These are phyloP conservation scores for Brachyhypopomus occidentalis DNA, from an alignment of 2,113 vertebrate genomes.

Conservation along the genomic window DNA sequence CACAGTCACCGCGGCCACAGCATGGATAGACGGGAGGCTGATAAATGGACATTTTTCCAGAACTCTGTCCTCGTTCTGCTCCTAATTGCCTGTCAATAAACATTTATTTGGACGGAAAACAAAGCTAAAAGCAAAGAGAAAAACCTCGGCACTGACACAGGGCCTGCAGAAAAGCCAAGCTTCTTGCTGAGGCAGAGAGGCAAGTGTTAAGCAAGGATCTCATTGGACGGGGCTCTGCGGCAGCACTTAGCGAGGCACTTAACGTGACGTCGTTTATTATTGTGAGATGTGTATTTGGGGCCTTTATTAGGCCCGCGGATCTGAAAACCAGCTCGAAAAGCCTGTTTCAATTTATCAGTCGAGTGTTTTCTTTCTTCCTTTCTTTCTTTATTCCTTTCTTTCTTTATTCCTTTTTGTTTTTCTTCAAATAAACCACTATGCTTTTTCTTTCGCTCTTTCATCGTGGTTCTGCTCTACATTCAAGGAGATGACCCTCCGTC, in stretches of 20 bases:
- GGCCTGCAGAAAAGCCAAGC: slow-evolving; percentile 66
- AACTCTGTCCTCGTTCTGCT: slow-evolving; percentile 76
- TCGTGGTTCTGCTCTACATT: slow-evolving; percentile 72
- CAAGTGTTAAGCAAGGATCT: slow-evolving; percentile 76
- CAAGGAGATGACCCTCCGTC: slow-evolving; percentile 52
- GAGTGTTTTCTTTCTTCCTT: slow-evolving; percentile 75
- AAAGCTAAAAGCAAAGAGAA: slow-evolving; percentile 78
- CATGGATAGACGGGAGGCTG: slow-evolving; percentile 20
- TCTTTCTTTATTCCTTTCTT: slow-evolving; percentile 71
- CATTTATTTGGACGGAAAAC: slow-evolving; percentile 80
- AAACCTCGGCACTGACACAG: slow-evolving; percentile 43
- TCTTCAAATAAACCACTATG: slow-evolving; percentile 74
- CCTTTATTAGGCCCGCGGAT: slow-evolving; percentile 79
- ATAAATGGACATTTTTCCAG: slow-evolving; percentile 62
- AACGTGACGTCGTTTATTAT: slow-evolving; percentile 75
- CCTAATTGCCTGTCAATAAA: slow-evolving; percentile 80
- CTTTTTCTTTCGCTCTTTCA: slow-evolving; percentile 77
- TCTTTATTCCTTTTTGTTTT: too few relatives aligned
- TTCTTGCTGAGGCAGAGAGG: slow-evolving; percentile 71
- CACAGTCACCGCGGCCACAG: slow-evolving; percentile 33
- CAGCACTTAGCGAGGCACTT: slow-evolving; percentile 73
- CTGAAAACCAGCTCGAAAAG: slow-evolving; percentile 80
- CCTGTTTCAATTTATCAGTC: slow-evolving; percentile 76
- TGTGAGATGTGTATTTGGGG: slow-evolving; percentile 71
- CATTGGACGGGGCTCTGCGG: slow-evolving; percentile 75